phyloP scores from a whole-genome alignment of 1,140 invertebrate genomes.

The Drosophila albomicans region DNA sequence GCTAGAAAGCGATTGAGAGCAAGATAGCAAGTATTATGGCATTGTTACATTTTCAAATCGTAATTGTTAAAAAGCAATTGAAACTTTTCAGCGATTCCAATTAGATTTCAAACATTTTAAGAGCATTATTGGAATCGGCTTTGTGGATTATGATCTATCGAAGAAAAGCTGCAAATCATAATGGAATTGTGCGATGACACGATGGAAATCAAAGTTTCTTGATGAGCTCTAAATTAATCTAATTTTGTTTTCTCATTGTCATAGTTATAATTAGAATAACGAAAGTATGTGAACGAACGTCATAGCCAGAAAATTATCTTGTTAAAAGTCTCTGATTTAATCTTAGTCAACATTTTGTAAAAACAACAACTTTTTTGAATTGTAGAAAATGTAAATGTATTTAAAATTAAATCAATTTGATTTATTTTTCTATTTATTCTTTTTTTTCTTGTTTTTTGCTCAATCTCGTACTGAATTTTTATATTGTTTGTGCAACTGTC shows the following conservation, averaged over 20 bases:
- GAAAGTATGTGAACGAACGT: too few species aligned
- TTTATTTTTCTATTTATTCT: conserved; percentile 1
- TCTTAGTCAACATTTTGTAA: too few species aligned
- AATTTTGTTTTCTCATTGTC: too few species aligned
- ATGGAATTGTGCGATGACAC: not conserved
- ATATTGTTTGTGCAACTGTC: conserved; percentile 22
- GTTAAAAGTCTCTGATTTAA: too few species aligned
- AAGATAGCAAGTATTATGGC: not conserved
- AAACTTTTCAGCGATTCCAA: conserved; percentile 2
- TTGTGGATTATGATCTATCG: not conserved
- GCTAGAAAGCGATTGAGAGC: conserved; percentile 5
- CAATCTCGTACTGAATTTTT: conserved; percentile 12
- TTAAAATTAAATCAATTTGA: conserved; percentile 4
- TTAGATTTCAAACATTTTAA: not conserved
- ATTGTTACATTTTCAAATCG: not conserved
- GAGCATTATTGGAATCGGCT: not conserved
- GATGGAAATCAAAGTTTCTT: not conserved
- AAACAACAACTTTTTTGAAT: not conserved
- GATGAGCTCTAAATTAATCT: not conserved
- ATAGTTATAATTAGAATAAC: too few species aligned
- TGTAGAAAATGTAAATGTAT: conserved; percentile 7
- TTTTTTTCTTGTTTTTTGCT: conserved; percentile 8
- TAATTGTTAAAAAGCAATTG: conserved; percentile 21
- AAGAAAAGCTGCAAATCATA: not conserved
- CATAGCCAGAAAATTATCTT: too few species aligned